Evolutionary conservation across 2,113 vertebrate genomes (phyloP).

Genomic region (Lagenorhynchus albirostris): DNA sequence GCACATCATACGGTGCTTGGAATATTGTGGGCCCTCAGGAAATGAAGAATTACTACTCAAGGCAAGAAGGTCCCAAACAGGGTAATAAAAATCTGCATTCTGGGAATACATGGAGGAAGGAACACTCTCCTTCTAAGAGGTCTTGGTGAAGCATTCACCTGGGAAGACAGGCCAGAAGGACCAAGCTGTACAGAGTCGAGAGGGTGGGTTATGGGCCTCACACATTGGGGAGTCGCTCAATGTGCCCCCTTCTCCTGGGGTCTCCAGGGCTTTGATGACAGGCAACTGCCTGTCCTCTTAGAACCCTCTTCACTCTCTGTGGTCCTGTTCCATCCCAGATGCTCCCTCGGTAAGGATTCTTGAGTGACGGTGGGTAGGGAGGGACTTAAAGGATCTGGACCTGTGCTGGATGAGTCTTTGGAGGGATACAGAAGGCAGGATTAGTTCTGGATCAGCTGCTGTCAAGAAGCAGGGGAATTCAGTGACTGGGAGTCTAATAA

Average conservation of each 20-base stretch:
- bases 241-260: not conserved
- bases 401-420: not conserved
- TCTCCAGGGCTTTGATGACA: not conserved
- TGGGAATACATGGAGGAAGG: not conserved
- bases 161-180: not conserved
- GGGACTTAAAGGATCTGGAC: not conserved
- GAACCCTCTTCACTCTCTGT: not conserved
- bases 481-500: not conserved
- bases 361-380: not conserved
- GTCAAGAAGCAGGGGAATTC: not conserved
- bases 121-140: not conserved
- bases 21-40: not conserved
- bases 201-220: not conserved
- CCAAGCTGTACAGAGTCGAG: not conserved
- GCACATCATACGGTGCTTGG: accelerated
- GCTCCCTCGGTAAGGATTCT: not conserved
- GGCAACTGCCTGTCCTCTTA: not conserved
- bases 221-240: accelerated
- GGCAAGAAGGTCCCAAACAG: not conserved
- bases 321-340: not conserved
- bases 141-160: not conserved
- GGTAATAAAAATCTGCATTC: not conserved
- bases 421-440: not conserved
- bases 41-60: not conserved
- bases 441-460: not conserved